phyloP scores from a whole-genome alignment of 1,140 invertebrate genomes.

The Ceratosolen solmsi region DNA sequence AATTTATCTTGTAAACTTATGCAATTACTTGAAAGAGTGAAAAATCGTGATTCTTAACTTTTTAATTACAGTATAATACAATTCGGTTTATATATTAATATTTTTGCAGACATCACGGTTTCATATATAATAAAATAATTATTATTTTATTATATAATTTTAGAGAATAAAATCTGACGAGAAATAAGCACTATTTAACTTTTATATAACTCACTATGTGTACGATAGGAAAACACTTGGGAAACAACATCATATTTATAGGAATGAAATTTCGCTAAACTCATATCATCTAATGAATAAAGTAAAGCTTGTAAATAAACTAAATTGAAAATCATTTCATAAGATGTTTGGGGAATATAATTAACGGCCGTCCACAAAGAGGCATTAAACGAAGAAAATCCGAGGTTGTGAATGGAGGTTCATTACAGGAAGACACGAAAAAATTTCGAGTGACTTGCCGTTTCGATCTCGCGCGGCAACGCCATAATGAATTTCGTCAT shows the following conservation, averaged over 20 bases:
- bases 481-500: constrained; percentile 19
- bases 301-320: neutral
- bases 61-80: too few relatives aligned
- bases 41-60: too few relatives aligned
- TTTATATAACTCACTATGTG: too few relatives aligned
- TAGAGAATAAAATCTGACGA: too few relatives aligned
- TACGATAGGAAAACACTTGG: too few relatives aligned
- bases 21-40: too few relatives aligned
- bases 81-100: too few relatives aligned
- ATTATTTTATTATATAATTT: too few relatives aligned
- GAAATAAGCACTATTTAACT: too few relatives aligned
- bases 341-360: neutral
- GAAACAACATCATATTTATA: neutral
- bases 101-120: too few relatives aligned
- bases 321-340: neutral
- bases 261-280: neutral
- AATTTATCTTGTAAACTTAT: too few relatives aligned
- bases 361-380: neutral
- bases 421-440: neutral
- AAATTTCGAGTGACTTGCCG: constrained; percentile 3
- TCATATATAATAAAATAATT: too few relatives aligned
- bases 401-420: neutral
- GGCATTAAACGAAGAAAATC: neutral
- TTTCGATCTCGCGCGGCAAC: neutral
- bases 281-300: neutral